Evolutionary conservation across 2,113 vertebrate species (phyloP).

Genomic region (Ailuropoda melanoleuca): DNA sequence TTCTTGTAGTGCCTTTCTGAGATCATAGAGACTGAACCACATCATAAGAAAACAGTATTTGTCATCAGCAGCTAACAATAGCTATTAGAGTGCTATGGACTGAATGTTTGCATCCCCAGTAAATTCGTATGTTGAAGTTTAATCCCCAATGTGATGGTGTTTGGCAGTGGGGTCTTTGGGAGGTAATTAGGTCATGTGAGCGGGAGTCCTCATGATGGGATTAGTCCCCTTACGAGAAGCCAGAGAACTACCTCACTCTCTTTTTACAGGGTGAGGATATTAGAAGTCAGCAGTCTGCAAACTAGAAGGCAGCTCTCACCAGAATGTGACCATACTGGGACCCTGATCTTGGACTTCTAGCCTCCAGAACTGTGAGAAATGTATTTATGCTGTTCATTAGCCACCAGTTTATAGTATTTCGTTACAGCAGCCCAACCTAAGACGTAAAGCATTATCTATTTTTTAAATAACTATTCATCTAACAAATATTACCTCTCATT

Average conservation of each 20-base stretch:
- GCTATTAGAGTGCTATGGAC: not conserved
- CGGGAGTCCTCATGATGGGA: not conserved
- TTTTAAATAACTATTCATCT: not conserved
- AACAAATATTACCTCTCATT: not conserved
- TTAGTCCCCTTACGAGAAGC: not conserved
- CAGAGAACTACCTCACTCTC: not conserved
- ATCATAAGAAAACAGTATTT: not conserved
- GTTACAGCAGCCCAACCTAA: not conserved
- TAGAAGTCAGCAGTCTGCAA: not conserved
- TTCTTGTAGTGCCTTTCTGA: constrained; percentile 17
- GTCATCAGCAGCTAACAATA: not conserved
- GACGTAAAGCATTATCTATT: not conserved
- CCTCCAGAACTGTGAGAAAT: not conserved
- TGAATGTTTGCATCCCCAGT: not conserved
- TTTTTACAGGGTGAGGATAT: not conserved
- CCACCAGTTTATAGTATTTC: not conserved
- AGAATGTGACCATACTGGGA: not conserved
- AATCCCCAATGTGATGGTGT: not conserved
- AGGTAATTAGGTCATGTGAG: not conserved
- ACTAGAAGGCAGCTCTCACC: not conserved
- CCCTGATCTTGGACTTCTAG: not conserved
- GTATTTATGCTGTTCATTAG: not conserved
- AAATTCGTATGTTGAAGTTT: not conserved
- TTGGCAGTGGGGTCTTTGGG: not conserved
- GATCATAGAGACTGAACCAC: not conserved